Evolutionary conservation across 1,140 invertebrate species (phyloP).

Genomic region (Drosophila lacertosa): DNA sequence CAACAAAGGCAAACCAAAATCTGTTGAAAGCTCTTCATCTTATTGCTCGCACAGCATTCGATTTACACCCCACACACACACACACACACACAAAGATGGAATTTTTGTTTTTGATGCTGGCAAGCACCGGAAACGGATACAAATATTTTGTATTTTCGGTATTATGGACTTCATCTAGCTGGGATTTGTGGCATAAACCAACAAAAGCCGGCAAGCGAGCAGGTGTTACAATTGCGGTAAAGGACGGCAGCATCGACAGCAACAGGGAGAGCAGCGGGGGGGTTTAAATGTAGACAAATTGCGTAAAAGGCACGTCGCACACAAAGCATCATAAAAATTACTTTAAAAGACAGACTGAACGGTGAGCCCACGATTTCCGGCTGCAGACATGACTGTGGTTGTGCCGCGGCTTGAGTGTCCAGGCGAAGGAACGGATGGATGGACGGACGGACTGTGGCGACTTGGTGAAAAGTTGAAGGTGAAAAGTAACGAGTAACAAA

Average conservation of each 20-base stretch:
- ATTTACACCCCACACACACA: slow-evolving; percentile 7
- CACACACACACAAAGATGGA: slow-evolving; percentile 10
- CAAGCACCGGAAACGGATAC: slow-evolving; percentile 47
- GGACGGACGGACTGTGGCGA: neutral
- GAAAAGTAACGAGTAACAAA: neutral
- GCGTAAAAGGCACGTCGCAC: slow-evolving; percentile 55
- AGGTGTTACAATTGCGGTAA: slow-evolving; percentile 13
- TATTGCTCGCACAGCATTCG: slow-evolving; percentile 33
- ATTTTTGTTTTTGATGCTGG: slow-evolving; percentile 26
- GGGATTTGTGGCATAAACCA: slow-evolving; percentile 52
- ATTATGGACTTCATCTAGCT: slow-evolving; percentile 56
- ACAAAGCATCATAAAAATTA: slow-evolving; percentile 52
- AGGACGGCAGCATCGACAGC: neutral
- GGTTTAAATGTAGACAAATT: slow-evolving; percentile 57
- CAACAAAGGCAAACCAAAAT: slow-evolving; percentile 36
- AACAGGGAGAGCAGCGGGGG: neutral
- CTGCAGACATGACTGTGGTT: slow-evolving; percentile 18
- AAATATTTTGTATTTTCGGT: slow-evolving; percentile 59
- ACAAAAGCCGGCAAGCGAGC: slow-evolving; percentile 39
- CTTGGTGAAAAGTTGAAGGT: neutral
- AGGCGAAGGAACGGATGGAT: neutral
- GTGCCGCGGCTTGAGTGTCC: neutral
- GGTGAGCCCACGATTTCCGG: slow-evolving; percentile 25
- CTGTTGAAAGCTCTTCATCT: slow-evolving; percentile 28
- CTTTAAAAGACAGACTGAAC: slow-evolving; percentile 32